These are phyloP conservation scores for Morelia viridis DNA, from an alignment of 2,797 vertebrate genomes.

Conservation along the genomic window DNA sequence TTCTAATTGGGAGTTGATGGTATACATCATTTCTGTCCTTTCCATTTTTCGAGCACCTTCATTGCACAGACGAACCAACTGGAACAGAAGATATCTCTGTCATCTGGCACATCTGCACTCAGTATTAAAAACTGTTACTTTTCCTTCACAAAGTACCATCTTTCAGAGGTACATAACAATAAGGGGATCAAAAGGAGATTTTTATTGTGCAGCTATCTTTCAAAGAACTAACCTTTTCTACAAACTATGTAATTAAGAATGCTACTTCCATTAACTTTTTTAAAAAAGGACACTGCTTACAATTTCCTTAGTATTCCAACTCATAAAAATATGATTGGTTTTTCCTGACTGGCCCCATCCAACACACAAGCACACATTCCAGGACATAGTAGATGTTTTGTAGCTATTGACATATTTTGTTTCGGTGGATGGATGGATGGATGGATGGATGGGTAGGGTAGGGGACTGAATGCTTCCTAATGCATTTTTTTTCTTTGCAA, in stretches of 20 bases:
- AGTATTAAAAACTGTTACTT: not conserved
- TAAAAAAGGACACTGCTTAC: not conserved
- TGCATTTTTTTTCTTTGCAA: no score
- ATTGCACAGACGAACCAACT: constrained; percentile 95
- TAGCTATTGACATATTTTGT: not conserved
- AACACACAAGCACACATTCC: not conserved
- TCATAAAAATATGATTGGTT: not conserved
- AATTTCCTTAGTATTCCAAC: not conserved
- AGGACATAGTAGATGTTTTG: not conserved
- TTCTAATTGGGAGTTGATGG: constrained; percentile 95
- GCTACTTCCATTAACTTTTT: not conserved
- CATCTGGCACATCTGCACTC: not conserved
- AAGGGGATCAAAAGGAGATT: not conserved
- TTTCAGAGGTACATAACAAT: not conserved
- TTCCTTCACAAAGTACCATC: not conserved
- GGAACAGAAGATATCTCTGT: not conserved
- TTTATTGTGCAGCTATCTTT: not conserved
- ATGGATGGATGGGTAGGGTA: no score
- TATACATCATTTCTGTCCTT: constrained; percentile 98
- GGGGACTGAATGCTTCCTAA: no score
- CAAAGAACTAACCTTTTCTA: not conserved
- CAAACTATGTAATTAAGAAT: not conserved
- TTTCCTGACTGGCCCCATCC: not conserved
- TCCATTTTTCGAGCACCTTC: constrained; percentile 97
- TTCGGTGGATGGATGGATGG: no score